phyloP scores from a whole-genome alignment of 1,140 invertebrate genomes.

The Whitmania pigra region DNA sequence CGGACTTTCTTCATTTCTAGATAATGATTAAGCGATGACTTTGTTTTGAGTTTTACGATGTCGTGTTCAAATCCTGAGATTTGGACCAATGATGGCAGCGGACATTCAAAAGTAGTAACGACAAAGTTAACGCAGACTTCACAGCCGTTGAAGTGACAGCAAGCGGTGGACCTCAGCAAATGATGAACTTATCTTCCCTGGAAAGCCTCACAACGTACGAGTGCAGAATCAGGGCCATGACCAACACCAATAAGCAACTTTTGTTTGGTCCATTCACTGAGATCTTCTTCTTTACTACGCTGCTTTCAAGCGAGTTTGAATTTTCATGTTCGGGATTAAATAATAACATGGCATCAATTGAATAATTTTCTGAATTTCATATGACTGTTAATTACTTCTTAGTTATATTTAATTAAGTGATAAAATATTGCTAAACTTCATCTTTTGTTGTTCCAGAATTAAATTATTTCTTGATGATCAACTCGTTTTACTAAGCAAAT shows the following conservation, averaged over 20 bases:
- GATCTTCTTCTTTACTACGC: not conserved
- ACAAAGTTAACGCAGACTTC: not conserved
- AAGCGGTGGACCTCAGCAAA: not conserved
- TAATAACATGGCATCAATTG: too few species aligned
- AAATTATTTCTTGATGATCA: too few species aligned
- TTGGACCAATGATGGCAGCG: too few species aligned
- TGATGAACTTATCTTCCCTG: not conserved
- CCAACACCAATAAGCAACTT: not conserved
- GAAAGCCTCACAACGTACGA: not conserved
- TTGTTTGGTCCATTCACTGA: not conserved
- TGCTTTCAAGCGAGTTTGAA: not conserved
- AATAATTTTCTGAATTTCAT: too few species aligned
- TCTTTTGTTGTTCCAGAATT: too few species aligned
- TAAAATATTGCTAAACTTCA: too few species aligned
- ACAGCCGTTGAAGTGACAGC: not conserved
- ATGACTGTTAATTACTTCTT: too few species aligned
- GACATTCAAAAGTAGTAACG: too few species aligned
- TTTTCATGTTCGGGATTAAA: too few species aligned
- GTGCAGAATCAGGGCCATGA: not conserved
- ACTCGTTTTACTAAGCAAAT: too few species aligned
- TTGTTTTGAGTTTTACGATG: not conserved
- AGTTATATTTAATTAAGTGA: too few species aligned
- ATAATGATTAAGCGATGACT: not conserved
- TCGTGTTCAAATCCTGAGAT: not conserved
- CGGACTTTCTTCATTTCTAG: not conserved